A percentile compares a stretch with the other conserved stretches of the same genome.
phyloP scores from a whole-genome alignment of 2,113 vertebrate species.

The Serilophus lunatus region DNA sequence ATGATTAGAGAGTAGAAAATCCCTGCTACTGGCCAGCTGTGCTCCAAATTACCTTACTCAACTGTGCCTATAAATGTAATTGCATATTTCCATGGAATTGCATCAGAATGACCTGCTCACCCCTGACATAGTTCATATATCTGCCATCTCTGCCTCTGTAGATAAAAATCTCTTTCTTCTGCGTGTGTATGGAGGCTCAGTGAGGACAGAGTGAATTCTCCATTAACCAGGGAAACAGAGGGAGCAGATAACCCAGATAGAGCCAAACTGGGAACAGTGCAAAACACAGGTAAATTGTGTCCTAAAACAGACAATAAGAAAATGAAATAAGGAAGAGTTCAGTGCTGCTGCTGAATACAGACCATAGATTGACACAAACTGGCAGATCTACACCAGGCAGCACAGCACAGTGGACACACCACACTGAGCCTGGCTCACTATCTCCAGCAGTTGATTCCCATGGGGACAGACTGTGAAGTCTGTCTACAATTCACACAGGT shows the following conservation, averaged over 20 bases:
- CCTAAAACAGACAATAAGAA: background rate
- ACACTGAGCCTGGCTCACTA: background rate
- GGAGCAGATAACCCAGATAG: background rate
- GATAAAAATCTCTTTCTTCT: background rate
- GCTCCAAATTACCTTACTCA: slow-evolving; percentile 41
- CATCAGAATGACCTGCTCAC: slow-evolving; percentile 36
- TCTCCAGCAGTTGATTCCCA: background rate
- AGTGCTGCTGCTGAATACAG: background rate
- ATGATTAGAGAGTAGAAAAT: background rate
- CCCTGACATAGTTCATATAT: background rate
- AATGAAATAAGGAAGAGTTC: background rate
- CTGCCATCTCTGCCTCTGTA: background rate
- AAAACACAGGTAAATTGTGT: background rate
- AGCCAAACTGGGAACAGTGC: background rate
- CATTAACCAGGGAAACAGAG: background rate
- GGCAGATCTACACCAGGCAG: background rate
- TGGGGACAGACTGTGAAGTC: fast-evolving
- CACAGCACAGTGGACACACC: background rate
- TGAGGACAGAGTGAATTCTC: background rate
- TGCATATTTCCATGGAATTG: slow-evolving; percentile 7
- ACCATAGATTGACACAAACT: background rate
- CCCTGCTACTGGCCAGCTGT: slow-evolving; percentile 15
- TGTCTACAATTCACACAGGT: background rate
- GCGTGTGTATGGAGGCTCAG: background rate
- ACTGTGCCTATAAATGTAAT: background rate